Percentiles rank a stretch among this genome's conserved stretches.
Evolutionary conservation across 2,888 invertebrate species (phyloP).

Genomic region (Lapara coniferarum): DNA sequence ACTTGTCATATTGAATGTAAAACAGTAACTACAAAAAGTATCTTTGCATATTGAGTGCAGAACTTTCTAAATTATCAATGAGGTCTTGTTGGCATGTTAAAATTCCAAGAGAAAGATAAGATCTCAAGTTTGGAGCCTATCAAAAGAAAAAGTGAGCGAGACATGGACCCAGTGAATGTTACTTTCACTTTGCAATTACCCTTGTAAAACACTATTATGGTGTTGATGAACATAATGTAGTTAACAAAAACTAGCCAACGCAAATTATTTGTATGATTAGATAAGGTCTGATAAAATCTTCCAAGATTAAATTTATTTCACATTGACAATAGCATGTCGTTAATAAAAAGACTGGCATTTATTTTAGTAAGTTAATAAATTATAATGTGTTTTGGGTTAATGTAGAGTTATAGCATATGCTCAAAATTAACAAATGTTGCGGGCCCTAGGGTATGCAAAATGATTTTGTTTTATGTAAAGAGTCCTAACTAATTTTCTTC

Average conservation of each 20-base stretch:
- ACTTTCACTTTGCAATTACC: constrained; percentile 68
- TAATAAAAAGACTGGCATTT: background rate
- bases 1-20: background rate
- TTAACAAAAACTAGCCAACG: background rate
- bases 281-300: background rate
- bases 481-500: too few species aligned
- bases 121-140: background rate
- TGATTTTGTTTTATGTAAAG: too few species aligned
- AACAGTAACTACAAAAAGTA: too few species aligned
- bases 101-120: background rate
- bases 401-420: background rate
- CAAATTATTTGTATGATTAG: background rate
- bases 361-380: background rate
- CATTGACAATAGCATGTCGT: background rate
- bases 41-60: background rate
- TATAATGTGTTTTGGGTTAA: background rate
- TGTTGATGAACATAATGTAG: constrained; percentile 1
- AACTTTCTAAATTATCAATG: background rate
- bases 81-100: background rate
- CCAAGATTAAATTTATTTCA: background rate
- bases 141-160: constrained; percentile 35
- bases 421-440: background rate
- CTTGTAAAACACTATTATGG: constrained; percentile 41
- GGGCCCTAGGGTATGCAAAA: too few species aligned
- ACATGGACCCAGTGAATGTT: constrained; percentile 62